Base-by-base conservation (phyloP, 1,140 invertebrate species). In the Megalonaias nervosa region DNA sequence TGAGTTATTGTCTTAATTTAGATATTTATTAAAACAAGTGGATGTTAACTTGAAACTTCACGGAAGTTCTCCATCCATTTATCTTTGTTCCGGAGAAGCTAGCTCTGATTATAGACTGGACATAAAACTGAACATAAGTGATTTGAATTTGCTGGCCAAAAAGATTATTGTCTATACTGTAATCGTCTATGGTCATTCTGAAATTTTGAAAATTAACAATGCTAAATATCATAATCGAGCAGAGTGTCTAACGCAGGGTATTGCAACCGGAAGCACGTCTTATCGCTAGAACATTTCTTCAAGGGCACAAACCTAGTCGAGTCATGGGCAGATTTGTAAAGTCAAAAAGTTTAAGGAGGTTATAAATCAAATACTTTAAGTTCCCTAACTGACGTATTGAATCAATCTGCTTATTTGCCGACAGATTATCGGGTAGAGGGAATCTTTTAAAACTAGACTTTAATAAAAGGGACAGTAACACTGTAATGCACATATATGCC, bases 1-100 rank as follows among this genome's bases (percentile, higher is more conserved):
- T n/a, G 67, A 75, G 31, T 61, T 77, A 19, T 71, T 78, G 57
- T 26, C 60, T 6, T n/a, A 48, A n/a, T 16, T 13, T 5, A 58
- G 76, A 65, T 73, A 72, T 55, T 16, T 78, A 70, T 23, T 78
- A 21, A 78, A 78, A n/a, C 60, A 67, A 17, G 76, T 78, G 5
- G 62, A 72, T 56, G 48, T 78, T 4, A 66, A 69, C 0, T 59
- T 77, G 48, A 77, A 68, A 31, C 14, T 75, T n/a, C 68, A 60
- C 19, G 21, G 56, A 23, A 68, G 62, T 69, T 55, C 57, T 15
- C 14, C 26, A 26, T 19, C 31, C 3, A 68, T 75, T 58, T 60
- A 26, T 68, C n/a, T 75, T 11, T 57, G 57, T 17, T 48, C 76
- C 6, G 75, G 23, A 58, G 69, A 72, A 55, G 16, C 15, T 17